Conservation (phyloP, 1,140 invertebrate species). For the Yoshiicerus persimilis region DNA sequence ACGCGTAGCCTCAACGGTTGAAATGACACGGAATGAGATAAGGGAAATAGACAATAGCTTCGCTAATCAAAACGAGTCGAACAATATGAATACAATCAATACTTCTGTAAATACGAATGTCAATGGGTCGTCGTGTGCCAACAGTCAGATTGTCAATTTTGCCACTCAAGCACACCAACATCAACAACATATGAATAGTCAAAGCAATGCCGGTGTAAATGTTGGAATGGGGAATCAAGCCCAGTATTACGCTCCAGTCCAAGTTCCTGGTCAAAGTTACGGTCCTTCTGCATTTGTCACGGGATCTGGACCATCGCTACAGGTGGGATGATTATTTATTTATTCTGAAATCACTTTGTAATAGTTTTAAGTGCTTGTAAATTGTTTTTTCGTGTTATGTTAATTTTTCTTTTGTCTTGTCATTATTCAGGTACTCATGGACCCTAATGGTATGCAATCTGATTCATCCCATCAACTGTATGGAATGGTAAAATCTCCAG, state of each 20-base stretch:
- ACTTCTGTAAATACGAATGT: background rate
- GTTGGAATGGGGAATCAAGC: background rate
- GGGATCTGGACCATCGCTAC: slow-evolving; percentile 9
- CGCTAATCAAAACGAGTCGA: background rate
- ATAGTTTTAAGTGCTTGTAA: background rate
- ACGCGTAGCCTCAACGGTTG: background rate
- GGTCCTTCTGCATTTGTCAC: slow-evolving; percentile 28
- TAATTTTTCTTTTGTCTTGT: background rate
- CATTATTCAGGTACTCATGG: slow-evolving; percentile 24
- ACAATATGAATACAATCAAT: background rate
- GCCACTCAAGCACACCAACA: background rate
- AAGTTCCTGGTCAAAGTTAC: slow-evolving; percentile 8
- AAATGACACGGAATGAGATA: background rate
- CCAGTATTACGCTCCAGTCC: slow-evolving; percentile 19
- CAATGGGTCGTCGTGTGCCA: background rate
- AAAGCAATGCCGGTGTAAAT: background rate
- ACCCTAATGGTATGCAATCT: slow-evolving; percentile 19
- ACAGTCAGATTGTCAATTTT: background rate
- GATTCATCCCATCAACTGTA: slow-evolving; percentile 18
- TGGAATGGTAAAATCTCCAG: slow-evolving; percentile 35
- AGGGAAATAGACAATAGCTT: background rate
- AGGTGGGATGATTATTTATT: background rate
- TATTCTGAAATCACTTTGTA: background rate
- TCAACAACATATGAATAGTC: background rate
- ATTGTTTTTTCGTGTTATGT: background rate